Conservation (phyloP, 2,888 invertebrate genomes). For the Temnothorax unifasciatus region DNA sequence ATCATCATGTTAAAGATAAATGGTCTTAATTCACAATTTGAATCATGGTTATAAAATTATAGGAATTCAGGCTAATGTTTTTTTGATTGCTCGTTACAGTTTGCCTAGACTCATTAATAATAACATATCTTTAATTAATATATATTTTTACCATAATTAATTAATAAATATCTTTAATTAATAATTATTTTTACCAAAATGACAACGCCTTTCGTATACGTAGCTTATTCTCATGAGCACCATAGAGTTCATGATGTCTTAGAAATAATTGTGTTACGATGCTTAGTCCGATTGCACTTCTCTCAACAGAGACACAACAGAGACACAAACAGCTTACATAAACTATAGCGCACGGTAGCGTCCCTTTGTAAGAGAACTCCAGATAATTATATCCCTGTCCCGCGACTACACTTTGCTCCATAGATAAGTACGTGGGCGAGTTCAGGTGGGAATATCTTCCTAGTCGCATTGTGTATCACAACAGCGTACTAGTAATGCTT, state of each 20-base stretch:
- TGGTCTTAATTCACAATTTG: neutral
- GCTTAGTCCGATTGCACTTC: constrained; percentile 14
- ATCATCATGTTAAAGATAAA: neutral
- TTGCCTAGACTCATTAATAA: neutral
- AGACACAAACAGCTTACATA: constrained; percentile 25
- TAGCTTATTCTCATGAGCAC: neutral
- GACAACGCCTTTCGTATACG: neutral
- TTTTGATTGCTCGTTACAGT: neutral
- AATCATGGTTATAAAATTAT: neutral
- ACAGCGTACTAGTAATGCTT: constrained; percentile 45
- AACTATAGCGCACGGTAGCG: constrained; percentile 37
- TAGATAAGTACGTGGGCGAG: constrained; percentile 59
- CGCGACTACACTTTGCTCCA: constrained; percentile 47
- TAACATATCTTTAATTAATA: neutral
- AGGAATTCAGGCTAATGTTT: neutral
- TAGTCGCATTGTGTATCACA: constrained; percentile 33
- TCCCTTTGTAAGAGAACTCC: constrained; percentile 64
- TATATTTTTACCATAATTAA: neutral
- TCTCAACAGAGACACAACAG: neutral
- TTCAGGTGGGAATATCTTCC: constrained; percentile 59
- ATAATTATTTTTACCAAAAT: neutral
- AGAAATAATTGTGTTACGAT: constrained; percentile 41
- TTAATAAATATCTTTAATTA: neutral
- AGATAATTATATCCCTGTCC: constrained; percentile 67
- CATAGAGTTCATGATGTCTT: neutral